phyloP scores from a whole-genome alignment of 2,888 invertebrate genomes.

The Drosophila nigritarsus region DNA sequence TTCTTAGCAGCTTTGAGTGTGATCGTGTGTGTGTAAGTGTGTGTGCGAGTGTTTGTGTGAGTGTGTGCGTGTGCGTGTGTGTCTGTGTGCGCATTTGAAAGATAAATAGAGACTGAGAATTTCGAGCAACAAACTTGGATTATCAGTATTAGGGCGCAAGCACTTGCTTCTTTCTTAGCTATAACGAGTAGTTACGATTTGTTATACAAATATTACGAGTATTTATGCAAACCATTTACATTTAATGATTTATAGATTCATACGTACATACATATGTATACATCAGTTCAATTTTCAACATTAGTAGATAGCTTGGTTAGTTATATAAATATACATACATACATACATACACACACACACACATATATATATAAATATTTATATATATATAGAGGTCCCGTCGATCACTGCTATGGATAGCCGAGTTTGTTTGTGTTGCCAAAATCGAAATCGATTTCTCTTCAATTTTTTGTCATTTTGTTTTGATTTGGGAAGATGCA shows the following conservation, averaged over 20 bases:
- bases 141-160: conserved; percentile 48
- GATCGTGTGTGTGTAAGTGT: neutral
- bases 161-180: conserved; percentile 46
- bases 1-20: neutral
- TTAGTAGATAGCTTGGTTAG: neutral
- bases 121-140: conserved; percentile 61
- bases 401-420: conserved; percentile 2
- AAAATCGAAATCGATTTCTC: conserved; percentile 1
- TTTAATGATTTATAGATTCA: conserved; percentile 19
- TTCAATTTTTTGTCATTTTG: neutral
- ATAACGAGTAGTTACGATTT: conserved; percentile 23
- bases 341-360: neutral
- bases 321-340: neutral
- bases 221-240: conserved; percentile 53
- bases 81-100: conserved; percentile 8
- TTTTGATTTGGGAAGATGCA: neutral
- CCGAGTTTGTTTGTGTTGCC: neutral
- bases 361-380: neutral
- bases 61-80: conserved; percentile 7
- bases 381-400: neutral
- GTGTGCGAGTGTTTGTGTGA: neutral
- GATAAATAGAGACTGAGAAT: conserved; percentile 52
- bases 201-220: conserved; percentile 29
- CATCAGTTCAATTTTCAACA: neutral
- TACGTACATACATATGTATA: conserved; percentile 13